Base-by-base conservation (phyloP, 2,888 invertebrate genomes). In the Scaptomyza parva region DNA sequence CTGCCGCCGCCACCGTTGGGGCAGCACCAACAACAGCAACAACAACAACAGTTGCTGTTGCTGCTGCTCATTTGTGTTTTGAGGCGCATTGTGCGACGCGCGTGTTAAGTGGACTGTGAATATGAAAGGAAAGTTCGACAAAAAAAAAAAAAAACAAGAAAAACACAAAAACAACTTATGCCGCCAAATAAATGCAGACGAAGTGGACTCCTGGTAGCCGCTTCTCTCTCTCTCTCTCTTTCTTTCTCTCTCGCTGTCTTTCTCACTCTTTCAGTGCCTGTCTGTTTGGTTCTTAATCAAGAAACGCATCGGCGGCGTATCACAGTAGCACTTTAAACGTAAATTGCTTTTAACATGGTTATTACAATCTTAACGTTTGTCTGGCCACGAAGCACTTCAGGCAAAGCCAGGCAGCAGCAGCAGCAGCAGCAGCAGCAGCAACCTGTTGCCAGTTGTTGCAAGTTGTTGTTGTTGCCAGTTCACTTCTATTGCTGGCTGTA, bases 311-410 rank as follows among this genome's bases (percentile, higher is more conserved):
- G 83, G 86, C 86, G 84, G 90, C 89, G 89, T 89, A 89, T 90
- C 88, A 89, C 89, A 86, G 89, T 89, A 89, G 89, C 89, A 88
- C 83, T 87, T 89, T 88, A 84, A 90, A 90, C 89, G 90, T 90
- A 90, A 90, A 89, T 89, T 89, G 89, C 89, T 89, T 90, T 90
- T 90, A 87, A 88, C 88, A 88, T 87, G 87, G 85, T 87, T 88
- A 88, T 87, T 88, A 87, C 87, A 85, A 87, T 88, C 87, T 88
- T 83, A 86, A 86, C 85, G 85, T 85, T 87, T 85, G 87, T 82
- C 74, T 74, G 82, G 80, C 86, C 80, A 77, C 71, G 80, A 79
- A 86, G 86, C 82, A 82, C 82, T 82, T 83, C 62, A 80, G 86
- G 84, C 80, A 62, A 4, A 37, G 68, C 79, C 37, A 37, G 37